Base-by-base conservation (phyloP, 2,797 vertebrate species). In the Cuniculus paca region DNA sequence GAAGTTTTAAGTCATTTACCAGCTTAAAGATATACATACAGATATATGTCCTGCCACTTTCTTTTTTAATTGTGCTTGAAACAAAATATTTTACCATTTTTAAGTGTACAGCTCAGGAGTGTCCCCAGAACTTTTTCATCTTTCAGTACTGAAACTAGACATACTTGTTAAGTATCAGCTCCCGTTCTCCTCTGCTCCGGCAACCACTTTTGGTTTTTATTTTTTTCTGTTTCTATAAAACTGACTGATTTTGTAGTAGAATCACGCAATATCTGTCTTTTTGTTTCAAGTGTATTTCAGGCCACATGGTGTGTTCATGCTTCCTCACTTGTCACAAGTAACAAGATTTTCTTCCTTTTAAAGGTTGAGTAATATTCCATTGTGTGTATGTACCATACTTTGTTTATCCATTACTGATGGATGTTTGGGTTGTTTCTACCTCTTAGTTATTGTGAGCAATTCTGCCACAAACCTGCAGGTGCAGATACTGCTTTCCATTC, bases 1-100 rank as follows among this genome's bases (percentile, higher is more conserved):
- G 45, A 85, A 74, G 87, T n/a, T 94, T 75, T 45, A 92, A 85
- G 83, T 88, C 61, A 56, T n/a, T 58, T 24, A 28, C 19, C 65
- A 79, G 88, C 90, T 90, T 50, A 63, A 93, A 75, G 39, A 42
- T 48, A 10, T 3, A 52, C 6, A 72, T 16, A 52, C 48, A 78
- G 2, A 72, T 68, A 36, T n/a, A 26, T 70, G 75, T 82, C 70
- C 58, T 68, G 10, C 16, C 7, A 88, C 61, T 87, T 77, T 82
- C 13, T 48, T 50, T 50, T 75, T 79, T 0, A 10, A 54, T 63
- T 45, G 4, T 22, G 6, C 5, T 34, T 80, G 20, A 22, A 56
- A 56, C 19, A 56, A 8, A 78, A 79, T 94, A 26, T 84, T 84
- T 90, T 60, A 83, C 39, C 6, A 20, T 72, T 86, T 88, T 82